Percentiles rank a stretch among this genome's conserved stretches.
Evolutionary conservation across 2,113 vertebrate species (phyloP).

Genomic region (Ameiurus melas): DNA sequence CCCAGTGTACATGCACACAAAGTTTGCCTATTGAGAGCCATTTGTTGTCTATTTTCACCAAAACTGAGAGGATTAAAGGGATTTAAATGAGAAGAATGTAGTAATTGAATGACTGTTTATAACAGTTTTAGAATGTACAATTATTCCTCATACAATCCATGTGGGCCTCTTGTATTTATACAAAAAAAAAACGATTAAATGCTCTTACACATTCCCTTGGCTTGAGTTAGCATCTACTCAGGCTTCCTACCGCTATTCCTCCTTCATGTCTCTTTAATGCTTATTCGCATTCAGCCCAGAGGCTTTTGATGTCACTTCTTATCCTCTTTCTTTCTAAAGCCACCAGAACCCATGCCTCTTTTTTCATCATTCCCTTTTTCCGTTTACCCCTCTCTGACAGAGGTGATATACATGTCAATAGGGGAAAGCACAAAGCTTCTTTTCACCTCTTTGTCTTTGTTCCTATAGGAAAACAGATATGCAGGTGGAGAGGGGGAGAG

Average conservation of each 20-base stretch:
- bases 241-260: constrained; percentile 14
- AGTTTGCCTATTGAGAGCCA: not conserved
- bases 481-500: constrained; percentile 66
- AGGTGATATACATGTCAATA: constrained; percentile 79
- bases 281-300: constrained; percentile 24
- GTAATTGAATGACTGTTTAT: not conserved
- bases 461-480: constrained; percentile 57
- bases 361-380: constrained; percentile 44
- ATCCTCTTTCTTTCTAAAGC: constrained; percentile 65
- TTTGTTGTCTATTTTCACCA: not conserved
- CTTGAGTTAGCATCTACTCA: constrained; percentile 37
- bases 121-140: not conserved
- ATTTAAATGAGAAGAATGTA: not conserved
- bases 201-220: constrained; percentile 11
- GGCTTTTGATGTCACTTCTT: constrained; percentile 51
- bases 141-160: not conserved
- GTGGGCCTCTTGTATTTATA: not conserved
- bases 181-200: not conserved
- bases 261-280: constrained; percentile 31
- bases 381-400: constrained; percentile 57
- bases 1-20: not conserved
- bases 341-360: constrained; percentile 15
- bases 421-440: constrained; percentile 66
- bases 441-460: constrained; percentile 65
- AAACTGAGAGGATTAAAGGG: constrained; percentile 11